Base-by-base conservation (phyloP, 2,888 invertebrate genomes). In the Zeuzera pyrina region DNA sequence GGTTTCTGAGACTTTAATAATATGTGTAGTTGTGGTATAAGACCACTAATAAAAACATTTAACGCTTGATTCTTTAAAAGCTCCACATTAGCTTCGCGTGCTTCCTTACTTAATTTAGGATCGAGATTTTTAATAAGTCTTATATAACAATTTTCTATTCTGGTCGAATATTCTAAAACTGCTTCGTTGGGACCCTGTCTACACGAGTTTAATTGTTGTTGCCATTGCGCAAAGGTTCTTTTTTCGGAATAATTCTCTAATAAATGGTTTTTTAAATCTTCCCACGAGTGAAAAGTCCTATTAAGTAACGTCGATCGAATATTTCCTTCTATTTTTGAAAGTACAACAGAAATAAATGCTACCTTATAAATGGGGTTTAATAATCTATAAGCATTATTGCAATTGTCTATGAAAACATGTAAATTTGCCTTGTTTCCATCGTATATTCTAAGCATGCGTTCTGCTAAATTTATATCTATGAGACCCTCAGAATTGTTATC, bases 131-230 rank as follows among this genome's bases (percentile, higher is more conserved):
- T 41, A 16, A 38, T 41, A 29, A 41, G 28, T 30, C 35, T 40
- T 12, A 40, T 40, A 19, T 19, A 37, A 15, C 40, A 37, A 19
- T 28, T 38, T 24, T 36, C 38, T 4, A 41, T 16, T 28, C 36
- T 34, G 25, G 26, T 36, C 1, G 41, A 38, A 12, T 11, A n/a
- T n/a, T n/a, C n/a, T n/a, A 31, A 19, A n/a, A 41, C 28, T 2
- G 30, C 2, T 30, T 41, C 35, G 11, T 34, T 38, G 3, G 30
- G 24, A 10, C 12, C 12, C 30, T 41, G 34, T 21, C 21, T 35
- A 30, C 38, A 38, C 6, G 41, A 41, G 29, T 41, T 41, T 27
- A 41, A 24, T 28, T 41, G 36, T 23, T 35, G 22, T 25, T 40
- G 37, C 30, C 35, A 35, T 24, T 35, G 35, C 3, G 30, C 35